Evolutionary conservation across 2,888 invertebrate genomes (phyloP).

Genomic region (Drosophila stalkeri): DNA sequence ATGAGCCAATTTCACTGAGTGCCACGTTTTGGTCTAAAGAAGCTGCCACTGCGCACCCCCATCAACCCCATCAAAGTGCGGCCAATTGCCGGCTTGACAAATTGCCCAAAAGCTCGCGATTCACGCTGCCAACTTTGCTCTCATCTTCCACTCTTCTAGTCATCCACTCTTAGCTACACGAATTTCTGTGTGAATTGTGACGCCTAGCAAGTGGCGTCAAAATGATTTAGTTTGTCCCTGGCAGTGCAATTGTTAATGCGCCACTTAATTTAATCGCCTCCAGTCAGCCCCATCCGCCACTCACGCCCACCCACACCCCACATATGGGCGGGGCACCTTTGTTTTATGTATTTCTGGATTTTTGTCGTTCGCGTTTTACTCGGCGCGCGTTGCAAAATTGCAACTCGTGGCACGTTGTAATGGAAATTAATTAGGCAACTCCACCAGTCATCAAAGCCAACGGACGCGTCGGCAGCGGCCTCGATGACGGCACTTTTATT

Average conservation of each 20-base stretch:
- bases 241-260: conserved; percentile 71
- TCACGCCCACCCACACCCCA: neutral
- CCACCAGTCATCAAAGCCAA: conserved; percentile 45
- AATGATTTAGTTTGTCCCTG: conserved; percentile 76
- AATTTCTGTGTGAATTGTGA: conserved; percentile 71
- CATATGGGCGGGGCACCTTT: conserved; percentile 14
- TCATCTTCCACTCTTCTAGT: conserved; percentile 26
- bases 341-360: conserved; percentile 32
- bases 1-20: conserved; percentile 82
- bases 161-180: conserved; percentile 36
- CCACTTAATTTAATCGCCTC: conserved; percentile 71
- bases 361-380: conserved; percentile 25
- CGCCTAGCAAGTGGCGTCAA: conserved; percentile 73
- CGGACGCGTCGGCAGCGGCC: conserved; percentile 7
- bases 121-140: conserved; percentile 35
- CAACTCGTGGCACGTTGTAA: conserved; percentile 79
- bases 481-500: conserved; percentile 39
- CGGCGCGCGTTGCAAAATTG: conserved; percentile 61
- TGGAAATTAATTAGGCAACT: conserved; percentile 82
- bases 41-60: conserved; percentile 38
- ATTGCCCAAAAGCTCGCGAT: conserved; percentile 60
- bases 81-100: conserved; percentile 78
- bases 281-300: conserved; percentile 9
- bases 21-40: conserved; percentile 67
- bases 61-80: conserved; percentile 67